These are phyloP conservation scores for Ctenoplectra terminalis DNA, from an alignment of 1,140 invertebrate genomes.

Conservation along the genomic window DNA sequence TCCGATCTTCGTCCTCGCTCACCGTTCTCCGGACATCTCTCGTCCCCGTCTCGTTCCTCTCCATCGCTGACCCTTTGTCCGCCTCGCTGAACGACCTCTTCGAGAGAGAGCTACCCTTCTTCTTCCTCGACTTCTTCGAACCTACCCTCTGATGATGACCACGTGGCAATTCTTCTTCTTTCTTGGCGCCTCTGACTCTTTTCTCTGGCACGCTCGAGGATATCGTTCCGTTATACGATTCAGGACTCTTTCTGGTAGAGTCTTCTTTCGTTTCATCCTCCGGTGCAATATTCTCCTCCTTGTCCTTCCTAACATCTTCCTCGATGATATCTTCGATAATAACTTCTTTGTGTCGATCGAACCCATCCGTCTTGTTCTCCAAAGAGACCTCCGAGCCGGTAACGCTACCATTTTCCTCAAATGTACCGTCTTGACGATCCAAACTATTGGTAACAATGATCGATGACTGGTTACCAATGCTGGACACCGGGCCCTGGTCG, in stretches of 20 bases:
- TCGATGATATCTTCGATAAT: neutral
- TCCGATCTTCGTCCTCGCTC: constrained; percentile 42
- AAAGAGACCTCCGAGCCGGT: neutral
- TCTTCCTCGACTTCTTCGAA: constrained; percentile 31
- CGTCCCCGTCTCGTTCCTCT: neutral
- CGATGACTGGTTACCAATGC: neutral
- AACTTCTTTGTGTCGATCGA: neutral
- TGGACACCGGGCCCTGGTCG: neutral
- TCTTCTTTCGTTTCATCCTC: neutral
- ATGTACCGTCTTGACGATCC: neutral
- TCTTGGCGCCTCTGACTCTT: neutral
- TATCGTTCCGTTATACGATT: neutral
- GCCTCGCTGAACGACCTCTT: constrained; percentile 44
- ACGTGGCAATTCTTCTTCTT: neutral
- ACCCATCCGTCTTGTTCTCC: neutral
- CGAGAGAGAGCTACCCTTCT: constrained; percentile 4
- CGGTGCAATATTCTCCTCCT: fast-evolving
- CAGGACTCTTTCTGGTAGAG: neutral
- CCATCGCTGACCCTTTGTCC: neutral
- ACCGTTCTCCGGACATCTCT: constrained; percentile 27
- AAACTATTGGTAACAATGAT: too few relatives aligned
- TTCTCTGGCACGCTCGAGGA: neutral
- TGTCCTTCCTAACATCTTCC: neutral
- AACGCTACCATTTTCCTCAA: neutral
- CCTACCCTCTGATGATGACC: neutral